Evolutionary conservation across 2,888 invertebrate species (phyloP).

Genomic region (Brachynemurus nebulosus): DNA sequence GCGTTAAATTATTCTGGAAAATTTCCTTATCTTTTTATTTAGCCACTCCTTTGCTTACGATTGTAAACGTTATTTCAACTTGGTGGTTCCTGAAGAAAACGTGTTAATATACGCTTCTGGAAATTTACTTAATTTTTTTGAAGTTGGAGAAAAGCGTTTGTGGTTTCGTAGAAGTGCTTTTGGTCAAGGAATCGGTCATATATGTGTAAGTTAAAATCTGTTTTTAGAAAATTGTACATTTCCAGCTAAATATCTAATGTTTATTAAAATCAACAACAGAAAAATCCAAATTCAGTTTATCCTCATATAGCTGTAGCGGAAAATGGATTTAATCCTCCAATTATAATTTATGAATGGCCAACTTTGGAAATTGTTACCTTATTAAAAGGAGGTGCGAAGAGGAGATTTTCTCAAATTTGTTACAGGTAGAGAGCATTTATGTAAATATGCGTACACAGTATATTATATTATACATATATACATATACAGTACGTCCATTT

Average conservation of each 20-base stretch:
- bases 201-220: conserved; percentile 40
- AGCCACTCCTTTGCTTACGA: conserved; percentile 82
- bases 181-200: conserved; percentile 69
- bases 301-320: conserved; percentile 74
- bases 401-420: conserved; percentile 55
- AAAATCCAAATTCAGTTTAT: conserved; percentile 44
- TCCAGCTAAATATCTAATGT: neutral
- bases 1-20: too few species aligned
- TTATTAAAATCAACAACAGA: conserved; percentile 27
- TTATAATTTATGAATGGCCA: conserved; percentile 76
- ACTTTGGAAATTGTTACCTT: conserved; percentile 57
- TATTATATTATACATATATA: too few species aligned
- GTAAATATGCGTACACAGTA: too few species aligned
- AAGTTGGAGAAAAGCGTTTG: conserved; percentile 47
- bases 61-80: conserved; percentile 64
- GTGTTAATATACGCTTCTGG: conserved; percentile 70
- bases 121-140: conserved; percentile 63
- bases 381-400: conserved; percentile 62
- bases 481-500: too few species aligned
- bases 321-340: conserved; percentile 55
- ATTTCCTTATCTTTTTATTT: too few species aligned
- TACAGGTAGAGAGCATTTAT: conserved; percentile 41
- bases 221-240: neutral
- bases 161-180: conserved; percentile 59
- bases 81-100: conserved; percentile 59